A percentile compares a stretch with the other conserved stretches of the same genome.
Evolutionary conservation across 2,113 vertebrate genomes (phyloP).

Genomic region (Indicator maculatus): DNA sequence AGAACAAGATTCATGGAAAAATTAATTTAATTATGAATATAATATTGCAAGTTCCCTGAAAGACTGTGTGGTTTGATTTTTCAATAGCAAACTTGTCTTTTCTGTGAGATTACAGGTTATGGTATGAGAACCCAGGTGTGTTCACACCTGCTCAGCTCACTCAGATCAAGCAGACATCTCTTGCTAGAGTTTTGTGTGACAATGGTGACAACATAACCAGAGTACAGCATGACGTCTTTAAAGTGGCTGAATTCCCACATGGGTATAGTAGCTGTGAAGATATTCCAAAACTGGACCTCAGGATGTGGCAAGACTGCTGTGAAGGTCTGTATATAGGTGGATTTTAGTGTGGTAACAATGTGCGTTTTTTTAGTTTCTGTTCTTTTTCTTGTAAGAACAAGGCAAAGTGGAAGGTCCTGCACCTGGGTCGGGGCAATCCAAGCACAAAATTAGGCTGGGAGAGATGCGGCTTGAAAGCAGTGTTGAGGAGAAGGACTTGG

Average conservation of each 20-base stretch:
- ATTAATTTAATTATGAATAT: background rate
- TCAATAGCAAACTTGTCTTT: conserved; percentile 10
- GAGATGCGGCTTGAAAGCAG: too few species aligned
- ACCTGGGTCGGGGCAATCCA: too few species aligned
- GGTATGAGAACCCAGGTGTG: conserved; percentile 95
- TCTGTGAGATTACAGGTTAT: conserved; percentile 83
- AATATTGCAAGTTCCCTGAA: background rate
- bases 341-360: background rate
- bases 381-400: background rate
- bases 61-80: background rate
- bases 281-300: conserved; percentile 89
- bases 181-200: conserved; percentile 92
- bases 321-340: conserved; percentile 80
- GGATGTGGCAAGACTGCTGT: conserved; percentile 99
- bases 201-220: conserved; percentile 96
- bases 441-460: too few species aligned
- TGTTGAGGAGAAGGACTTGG: too few species aligned
- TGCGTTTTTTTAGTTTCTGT: background rate
- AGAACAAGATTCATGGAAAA: background rate
- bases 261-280: conserved; percentile 89
- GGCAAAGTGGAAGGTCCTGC: too few species aligned
- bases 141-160: conserved; percentile 94
- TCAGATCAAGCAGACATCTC: conserved; percentile 92
- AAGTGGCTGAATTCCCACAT: conserved; percentile 88
- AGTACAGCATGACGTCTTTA: conserved; percentile 90